Conservation (phyloP, 2,888 invertebrate genomes). For the Blastobasis lacticolella region DNA sequence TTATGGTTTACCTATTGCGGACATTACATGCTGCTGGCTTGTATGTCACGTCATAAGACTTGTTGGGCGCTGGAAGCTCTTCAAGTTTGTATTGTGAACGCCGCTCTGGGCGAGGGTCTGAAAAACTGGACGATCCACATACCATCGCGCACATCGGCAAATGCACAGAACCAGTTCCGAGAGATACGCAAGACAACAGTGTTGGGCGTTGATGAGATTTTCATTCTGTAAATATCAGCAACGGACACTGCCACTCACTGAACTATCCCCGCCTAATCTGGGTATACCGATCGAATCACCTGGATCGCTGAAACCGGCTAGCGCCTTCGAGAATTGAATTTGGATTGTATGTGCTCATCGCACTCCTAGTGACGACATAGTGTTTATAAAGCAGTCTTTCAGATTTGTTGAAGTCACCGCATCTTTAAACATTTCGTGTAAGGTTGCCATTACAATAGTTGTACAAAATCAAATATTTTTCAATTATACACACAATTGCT, state of each 20-base stretch:
- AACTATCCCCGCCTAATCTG: slow-evolving; percentile 41
- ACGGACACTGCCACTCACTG: slow-evolving; percentile 64
- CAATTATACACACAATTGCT: background rate
- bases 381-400: no score
- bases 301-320: slow-evolving; percentile 51
- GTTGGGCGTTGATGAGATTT: slow-evolving; percentile 66
- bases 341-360: slow-evolving; percentile 19
- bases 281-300: slow-evolving; percentile 33
- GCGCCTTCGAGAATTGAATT: slow-evolving; percentile 33
- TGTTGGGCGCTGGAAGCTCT: slow-evolving; percentile 59
- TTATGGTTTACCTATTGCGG: slow-evolving; percentile 71
- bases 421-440: slow-evolving; percentile 48
- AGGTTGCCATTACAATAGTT: slow-evolving; percentile 54
- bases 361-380: no score
- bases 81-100: slow-evolving; percentile 59
- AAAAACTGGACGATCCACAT: slow-evolving; percentile 75
- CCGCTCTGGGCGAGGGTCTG: slow-evolving; percentile 71
- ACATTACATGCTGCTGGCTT: slow-evolving; percentile 67
- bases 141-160: slow-evolving; percentile 71
- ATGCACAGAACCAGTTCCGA: slow-evolving; percentile 60
- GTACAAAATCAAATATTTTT: slow-evolving; percentile 3
- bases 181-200: slow-evolving; percentile 50
- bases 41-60: slow-evolving; percentile 58
- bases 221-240: slow-evolving; percentile 65
- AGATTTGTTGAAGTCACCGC: slow-evolving; percentile 4